These are phyloP conservation scores for Anoura caudifer DNA, from an alignment of 2,113 vertebrate genomes.

Conservation along the genomic window DNA sequence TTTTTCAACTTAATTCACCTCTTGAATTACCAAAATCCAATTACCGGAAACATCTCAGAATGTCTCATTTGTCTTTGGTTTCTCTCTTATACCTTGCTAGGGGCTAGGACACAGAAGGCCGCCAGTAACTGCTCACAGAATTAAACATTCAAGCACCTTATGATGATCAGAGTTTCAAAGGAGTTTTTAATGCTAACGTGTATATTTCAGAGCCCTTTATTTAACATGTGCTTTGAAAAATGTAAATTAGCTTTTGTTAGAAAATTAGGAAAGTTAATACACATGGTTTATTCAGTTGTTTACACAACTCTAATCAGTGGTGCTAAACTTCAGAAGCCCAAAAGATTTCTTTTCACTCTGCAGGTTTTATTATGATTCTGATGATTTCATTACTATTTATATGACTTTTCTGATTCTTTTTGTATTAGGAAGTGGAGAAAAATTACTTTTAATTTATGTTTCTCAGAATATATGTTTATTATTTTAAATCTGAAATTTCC, in stretches of 20 bases:
- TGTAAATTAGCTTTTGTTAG: constrained; percentile 4
- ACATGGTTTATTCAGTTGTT: background rate
- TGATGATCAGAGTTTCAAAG: background rate
- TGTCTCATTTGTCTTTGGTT: background rate
- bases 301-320: background rate
- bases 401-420: constrained; percentile 38
- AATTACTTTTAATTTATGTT: constrained; percentile 45
- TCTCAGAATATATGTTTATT: constrained; percentile 24
- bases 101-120: background rate
- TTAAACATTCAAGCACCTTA: background rate
- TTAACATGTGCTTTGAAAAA: background rate
- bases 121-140: background rate
- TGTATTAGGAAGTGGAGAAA: constrained; percentile 1
- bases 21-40: background rate
- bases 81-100: background rate
- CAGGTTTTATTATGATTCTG: constrained; percentile 25
- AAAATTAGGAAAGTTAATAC: background rate
- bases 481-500: background rate
- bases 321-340: background rate
- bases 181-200: background rate
- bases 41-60: background rate
- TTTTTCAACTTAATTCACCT: background rate
- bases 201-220: background rate
- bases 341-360: background rate
- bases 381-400: background rate